Conservation (phyloP, 2,113 vertebrate genomes). For the Ivindomyrus marchei region DNA sequence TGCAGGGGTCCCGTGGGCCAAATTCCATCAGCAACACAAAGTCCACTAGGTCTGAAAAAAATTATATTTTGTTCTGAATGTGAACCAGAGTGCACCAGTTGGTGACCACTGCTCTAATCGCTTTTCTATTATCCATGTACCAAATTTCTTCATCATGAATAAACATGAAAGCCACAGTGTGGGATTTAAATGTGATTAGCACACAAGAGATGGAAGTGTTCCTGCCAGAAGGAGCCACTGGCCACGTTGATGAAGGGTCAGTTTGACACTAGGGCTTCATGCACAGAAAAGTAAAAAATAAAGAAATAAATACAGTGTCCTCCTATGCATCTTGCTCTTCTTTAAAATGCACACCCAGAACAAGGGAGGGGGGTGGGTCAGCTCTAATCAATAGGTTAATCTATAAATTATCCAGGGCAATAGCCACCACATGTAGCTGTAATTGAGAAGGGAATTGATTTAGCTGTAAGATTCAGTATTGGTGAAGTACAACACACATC, state of each 20-base stretch:
- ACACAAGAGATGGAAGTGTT: background rate
- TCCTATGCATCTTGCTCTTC: background rate
- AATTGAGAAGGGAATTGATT: conserved; percentile 67
- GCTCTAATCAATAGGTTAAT: conserved; percentile 64
- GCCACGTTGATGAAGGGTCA: background rate
- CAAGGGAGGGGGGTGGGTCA: conserved; percentile 39
- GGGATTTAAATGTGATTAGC: background rate
- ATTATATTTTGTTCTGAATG: background rate
- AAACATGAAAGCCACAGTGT: conserved; percentile 4
- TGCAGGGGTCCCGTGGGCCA: background rate
- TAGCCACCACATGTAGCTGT: conserved; percentile 58
- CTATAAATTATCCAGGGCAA: conserved; percentile 60
- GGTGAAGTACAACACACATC: conserved; percentile 38
- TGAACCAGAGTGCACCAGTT: background rate
- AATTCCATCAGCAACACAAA: background rate
- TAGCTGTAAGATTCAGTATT: conserved; percentile 56
- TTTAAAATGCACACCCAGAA: background rate
- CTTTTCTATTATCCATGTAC: background rate
- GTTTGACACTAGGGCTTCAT: background rate
- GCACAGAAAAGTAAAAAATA: background rate
- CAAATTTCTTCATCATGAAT: background rate
- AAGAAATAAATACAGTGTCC: background rate
- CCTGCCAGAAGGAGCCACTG: background rate
- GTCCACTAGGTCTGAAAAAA: background rate
- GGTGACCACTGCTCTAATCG: background rate